Evolutionary conservation across 2,113 vertebrate genomes (phyloP).

Genomic region (Cebidichthys violaceus): DNA sequence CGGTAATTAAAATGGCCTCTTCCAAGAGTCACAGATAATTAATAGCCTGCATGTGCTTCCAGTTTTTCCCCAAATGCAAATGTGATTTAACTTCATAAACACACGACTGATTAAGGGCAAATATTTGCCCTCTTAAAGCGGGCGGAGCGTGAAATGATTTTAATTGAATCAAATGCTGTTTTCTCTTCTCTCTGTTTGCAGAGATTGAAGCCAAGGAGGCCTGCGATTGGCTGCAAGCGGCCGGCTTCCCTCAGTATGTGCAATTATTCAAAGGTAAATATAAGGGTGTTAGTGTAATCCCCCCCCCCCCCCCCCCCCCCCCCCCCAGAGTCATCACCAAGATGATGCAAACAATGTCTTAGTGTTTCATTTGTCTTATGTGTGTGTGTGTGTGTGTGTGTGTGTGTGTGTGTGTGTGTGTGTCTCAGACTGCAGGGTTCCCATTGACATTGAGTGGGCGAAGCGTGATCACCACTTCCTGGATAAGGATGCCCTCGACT

Average conservation of each 20-base stretch:
- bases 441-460: constrained; percentile 58
- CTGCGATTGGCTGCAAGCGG: constrained; percentile 91
- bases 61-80: constrained; percentile 38
- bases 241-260: constrained; percentile 92
- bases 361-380: background rate
- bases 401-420: background rate
- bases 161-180: constrained; percentile 57
- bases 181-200: constrained; percentile 76
- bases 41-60: constrained; percentile 49
- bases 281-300: constrained; percentile 11
- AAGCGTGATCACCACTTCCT: constrained; percentile 71
- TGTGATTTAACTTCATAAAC: constrained; percentile 68
- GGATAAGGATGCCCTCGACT: constrained; percentile 70
- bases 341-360: background rate
- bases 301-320: background rate
- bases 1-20: constrained; percentile 60
- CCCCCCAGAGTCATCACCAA: too few relatives aligned
- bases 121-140: constrained; percentile 69
- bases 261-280: constrained; percentile 92
- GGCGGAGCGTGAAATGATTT: constrained; percentile 53
- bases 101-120: constrained; percentile 62
- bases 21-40: constrained; percentile 59
- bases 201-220: constrained; percentile 93
- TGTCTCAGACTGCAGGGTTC: constrained; percentile 67
- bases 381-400: background rate